Evolutionary conservation across 1,140 invertebrate genomes (phyloP).

Genomic region (Tachypleus tridentatus): DNA sequence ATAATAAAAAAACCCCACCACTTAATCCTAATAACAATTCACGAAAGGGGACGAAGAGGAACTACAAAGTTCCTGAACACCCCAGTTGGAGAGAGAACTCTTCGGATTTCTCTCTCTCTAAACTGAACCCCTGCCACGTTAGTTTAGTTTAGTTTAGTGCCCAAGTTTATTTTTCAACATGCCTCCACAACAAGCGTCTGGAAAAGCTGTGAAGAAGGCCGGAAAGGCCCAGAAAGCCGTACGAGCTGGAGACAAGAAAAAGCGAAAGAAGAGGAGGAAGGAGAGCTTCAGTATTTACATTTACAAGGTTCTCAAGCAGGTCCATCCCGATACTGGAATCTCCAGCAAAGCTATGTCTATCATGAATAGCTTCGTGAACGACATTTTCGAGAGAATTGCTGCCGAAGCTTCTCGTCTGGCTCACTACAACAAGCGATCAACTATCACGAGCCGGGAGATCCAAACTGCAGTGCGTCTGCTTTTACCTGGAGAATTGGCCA

Average conservation of each 20-base stretch:
- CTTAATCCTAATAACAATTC: too few relatives aligned
- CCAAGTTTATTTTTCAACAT: too few relatives aligned
- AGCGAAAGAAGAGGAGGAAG: slow-evolving; percentile 10
- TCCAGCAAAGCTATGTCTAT: slow-evolving; percentile 40
- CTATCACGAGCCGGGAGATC: slow-evolving; percentile 34
- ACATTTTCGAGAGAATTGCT: slow-evolving; percentile 35
- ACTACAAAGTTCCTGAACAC: too few relatives aligned
- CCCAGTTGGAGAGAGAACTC: too few relatives aligned
- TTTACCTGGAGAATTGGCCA: slow-evolving; percentile 34
- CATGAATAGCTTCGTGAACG: slow-evolving; percentile 40
- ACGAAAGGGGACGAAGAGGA: too few relatives aligned
- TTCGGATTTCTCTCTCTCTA: too few relatives aligned
- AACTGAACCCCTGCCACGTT: too few relatives aligned
- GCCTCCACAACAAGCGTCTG: too few relatives aligned
- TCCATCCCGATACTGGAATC: slow-evolving; percentile 37
- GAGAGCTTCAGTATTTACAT: slow-evolving; percentile 23
- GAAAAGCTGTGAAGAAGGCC: too few relatives aligned
- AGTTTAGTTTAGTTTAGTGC: too few relatives aligned
- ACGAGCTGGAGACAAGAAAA: background rate
- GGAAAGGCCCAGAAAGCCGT: too few relatives aligned
- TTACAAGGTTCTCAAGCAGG: slow-evolving; percentile 32
- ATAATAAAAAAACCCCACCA: too few relatives aligned
- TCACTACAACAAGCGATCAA: slow-evolving; percentile 31
- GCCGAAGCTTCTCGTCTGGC: slow-evolving; percentile 30
- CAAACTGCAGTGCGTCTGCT: slow-evolving; percentile 35